phyloP scores from a whole-genome alignment of 2,888 invertebrate species.

The Scrobipalpa costella region DNA sequence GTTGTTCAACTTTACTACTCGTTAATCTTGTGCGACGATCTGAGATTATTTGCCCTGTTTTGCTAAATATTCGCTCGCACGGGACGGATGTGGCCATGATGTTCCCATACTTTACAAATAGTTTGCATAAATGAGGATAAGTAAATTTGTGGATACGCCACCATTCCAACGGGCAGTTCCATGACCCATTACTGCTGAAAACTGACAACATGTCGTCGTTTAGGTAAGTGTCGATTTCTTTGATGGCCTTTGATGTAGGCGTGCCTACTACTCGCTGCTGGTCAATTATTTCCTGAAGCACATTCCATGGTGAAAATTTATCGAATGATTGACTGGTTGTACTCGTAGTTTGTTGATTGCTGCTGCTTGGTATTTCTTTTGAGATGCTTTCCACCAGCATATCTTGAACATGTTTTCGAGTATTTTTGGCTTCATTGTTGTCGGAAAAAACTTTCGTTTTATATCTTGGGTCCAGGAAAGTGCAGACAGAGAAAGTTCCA shows the following conservation, averaged over 20 bases:
- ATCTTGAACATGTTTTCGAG: slow-evolving; percentile 30
- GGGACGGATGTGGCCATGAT: too few species aligned
- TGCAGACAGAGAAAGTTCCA: slow-evolving; percentile 33
- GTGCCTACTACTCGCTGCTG: slow-evolving; percentile 24
- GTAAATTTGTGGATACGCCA: slow-evolving; percentile 10
- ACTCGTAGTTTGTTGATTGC: too few species aligned
- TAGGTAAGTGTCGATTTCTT: slow-evolving; percentile 1
- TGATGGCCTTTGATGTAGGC: neutral
- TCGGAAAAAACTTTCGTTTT: slow-evolving; percentile 33
- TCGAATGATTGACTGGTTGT: slow-evolving; percentile 16
- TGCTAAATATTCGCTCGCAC: too few species aligned
- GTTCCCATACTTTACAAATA: too few species aligned
- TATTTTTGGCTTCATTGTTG: slow-evolving; percentile 30
- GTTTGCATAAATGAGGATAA: neutral
- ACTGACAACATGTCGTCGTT: slow-evolving; percentile 5
- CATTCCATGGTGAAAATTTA: slow-evolving; percentile 36
- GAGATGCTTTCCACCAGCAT: slow-evolving; percentile 21
- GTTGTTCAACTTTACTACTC: too few species aligned
- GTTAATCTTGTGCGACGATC: too few species aligned
- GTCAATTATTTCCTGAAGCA: slow-evolving; percentile 31
- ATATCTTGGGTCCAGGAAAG: slow-evolving; percentile 35
- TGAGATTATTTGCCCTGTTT: too few species aligned
- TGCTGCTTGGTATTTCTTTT: neutral
- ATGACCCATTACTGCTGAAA: too few species aligned
- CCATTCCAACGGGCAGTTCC: slow-evolving; percentile 17